A percentile compares a stretch with the other conserved stretches of the same genome.
Evolutionary conservation across 2,888 invertebrate genomes (phyloP).

Genomic region (Idaea biselata): DNA sequence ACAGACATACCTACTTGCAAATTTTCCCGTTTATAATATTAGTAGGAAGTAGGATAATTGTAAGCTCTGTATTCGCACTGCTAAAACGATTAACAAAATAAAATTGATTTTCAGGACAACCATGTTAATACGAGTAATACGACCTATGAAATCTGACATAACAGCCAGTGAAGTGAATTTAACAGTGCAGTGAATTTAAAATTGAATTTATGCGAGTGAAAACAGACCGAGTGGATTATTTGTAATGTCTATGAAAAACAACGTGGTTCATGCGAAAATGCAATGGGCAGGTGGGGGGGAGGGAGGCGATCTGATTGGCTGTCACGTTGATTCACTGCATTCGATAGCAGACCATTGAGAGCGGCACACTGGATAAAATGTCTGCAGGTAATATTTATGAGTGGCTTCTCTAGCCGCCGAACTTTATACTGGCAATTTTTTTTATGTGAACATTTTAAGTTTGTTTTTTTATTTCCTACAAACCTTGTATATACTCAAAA

Average conservation of each 20-base stretch:
- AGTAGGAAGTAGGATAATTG: neutral
- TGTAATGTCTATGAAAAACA: slow-evolving; percentile 63
- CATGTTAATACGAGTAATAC: neutral
- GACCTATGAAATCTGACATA: neutral
- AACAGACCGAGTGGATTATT: slow-evolving; percentile 20
- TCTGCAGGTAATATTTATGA: slow-evolving; percentile 62
- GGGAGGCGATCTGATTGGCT: slow-evolving; percentile 42
- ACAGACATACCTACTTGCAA: no score
- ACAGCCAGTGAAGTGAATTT: slow-evolving; percentile 11
- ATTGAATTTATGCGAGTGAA: slow-evolving; percentile 24
- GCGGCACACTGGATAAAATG: slow-evolving; percentile 53
- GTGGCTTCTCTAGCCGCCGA: slow-evolving; percentile 2
- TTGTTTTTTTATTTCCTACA: no score
- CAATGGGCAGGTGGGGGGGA: slow-evolving; percentile 70
- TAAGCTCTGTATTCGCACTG: neutral
- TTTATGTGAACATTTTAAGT: no score
- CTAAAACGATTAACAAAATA: neutral
- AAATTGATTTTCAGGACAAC: neutral
- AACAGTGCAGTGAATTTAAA: slow-evolving; percentile 14
- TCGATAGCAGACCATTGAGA: slow-evolving; percentile 44
- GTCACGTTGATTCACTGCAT: slow-evolving; percentile 47
- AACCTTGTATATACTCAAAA: no score
- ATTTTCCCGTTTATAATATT: neutral
- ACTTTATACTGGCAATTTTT: neutral
- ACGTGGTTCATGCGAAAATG: slow-evolving; percentile 59